Conservation (phyloP, 2,888 invertebrate genomes). For the Thumatha senex region DNA sequence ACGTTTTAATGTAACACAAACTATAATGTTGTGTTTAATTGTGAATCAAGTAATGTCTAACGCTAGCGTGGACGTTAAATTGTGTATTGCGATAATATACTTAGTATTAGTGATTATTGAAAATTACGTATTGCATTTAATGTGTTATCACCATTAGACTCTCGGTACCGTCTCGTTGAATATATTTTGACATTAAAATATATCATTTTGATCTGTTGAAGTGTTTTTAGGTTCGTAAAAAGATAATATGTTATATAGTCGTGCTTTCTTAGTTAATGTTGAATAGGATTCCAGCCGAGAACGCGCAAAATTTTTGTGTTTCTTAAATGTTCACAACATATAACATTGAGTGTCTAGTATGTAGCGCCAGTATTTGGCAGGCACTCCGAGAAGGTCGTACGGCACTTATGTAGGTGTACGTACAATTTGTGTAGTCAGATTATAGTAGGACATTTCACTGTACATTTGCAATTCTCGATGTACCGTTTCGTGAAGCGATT, state of each 20-base stretch:
- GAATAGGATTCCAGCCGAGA: conserved; percentile 9
- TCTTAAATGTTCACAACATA: not conserved
- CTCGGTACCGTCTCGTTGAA: conserved; percentile 37
- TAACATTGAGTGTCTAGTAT: not conserved
- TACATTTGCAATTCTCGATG: conserved; percentile 25
- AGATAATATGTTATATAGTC: not conserved
- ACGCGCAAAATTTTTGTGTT: conserved; percentile 3
- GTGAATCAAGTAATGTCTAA: conserved; percentile 60
- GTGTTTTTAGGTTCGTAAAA: conserved; percentile 21
- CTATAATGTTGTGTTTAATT: conserved; percentile 65
- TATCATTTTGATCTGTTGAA: conserved; percentile 37
- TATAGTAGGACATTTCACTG: conserved; percentile 28
- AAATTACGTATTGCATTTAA: conserved; percentile 73
- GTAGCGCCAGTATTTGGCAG: not conserved
- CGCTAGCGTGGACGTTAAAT: conserved; percentile 61
- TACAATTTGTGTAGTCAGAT: conserved; percentile 30
- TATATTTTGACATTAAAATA: conserved; percentile 36
- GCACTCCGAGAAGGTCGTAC: not conserved
- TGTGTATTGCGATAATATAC: conserved; percentile 61
- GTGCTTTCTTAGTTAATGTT: conserved; percentile 1
- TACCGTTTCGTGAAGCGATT: conserved; percentile 36
- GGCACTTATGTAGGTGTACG: not conserved
- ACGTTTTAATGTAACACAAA: conserved; percentile 31
- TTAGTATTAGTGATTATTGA: conserved; percentile 57
- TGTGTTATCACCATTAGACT: conserved; percentile 61